Base-by-base conservation (phyloP, 2,888 invertebrate species). In the Drosophila colorata region DNA sequence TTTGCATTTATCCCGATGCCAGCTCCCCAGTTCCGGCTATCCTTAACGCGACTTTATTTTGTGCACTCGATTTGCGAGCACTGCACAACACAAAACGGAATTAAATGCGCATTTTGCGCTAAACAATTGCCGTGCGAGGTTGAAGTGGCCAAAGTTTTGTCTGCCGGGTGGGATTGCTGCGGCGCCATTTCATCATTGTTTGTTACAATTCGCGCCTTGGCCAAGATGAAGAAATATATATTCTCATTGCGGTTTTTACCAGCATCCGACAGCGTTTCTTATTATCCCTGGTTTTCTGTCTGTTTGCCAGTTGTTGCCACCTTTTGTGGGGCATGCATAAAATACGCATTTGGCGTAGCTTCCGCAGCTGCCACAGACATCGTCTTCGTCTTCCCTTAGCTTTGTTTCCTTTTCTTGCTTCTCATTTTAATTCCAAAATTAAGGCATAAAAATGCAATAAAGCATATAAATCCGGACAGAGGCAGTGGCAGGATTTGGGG, bases 381-480 rank as follows among this genome's bases (percentile, higher is more conserved):
- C 60, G 63, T 68, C 38, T 20, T 65, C 28, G 20, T 40, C 47
- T 16, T 49, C 49, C 53, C 7, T 49, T 37, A 52, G 58, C 78
- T 73, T 80, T 80, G 72, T 87, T 87, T 74, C 80, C 83, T 58
- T 47, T 64, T n/a, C 41, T 25, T 60, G 43, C 56, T 44, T 58
- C 58, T 47, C 52, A 64, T 77, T 77, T 73, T 70, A 70, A 78
- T 74, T 68, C 40, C 59, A 74, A 74, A 80, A 79, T 83, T 72
- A 74, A 83, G 87, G 80, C 80, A 88, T 88, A 88, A 84, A 83
- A 85, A 74, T 55, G 80, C 88, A 78, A 84, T 84, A 87, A 83
- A 86, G 71, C 78, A 79, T 71, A 78, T 70, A 77, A 65, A 61
- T 63, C 55, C 53, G 20, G 49, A 8, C 20, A 31, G 47, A 8